Base-by-base conservation (phyloP, 1,140 invertebrate genomes). In the Oscheius sp. region DNA sequence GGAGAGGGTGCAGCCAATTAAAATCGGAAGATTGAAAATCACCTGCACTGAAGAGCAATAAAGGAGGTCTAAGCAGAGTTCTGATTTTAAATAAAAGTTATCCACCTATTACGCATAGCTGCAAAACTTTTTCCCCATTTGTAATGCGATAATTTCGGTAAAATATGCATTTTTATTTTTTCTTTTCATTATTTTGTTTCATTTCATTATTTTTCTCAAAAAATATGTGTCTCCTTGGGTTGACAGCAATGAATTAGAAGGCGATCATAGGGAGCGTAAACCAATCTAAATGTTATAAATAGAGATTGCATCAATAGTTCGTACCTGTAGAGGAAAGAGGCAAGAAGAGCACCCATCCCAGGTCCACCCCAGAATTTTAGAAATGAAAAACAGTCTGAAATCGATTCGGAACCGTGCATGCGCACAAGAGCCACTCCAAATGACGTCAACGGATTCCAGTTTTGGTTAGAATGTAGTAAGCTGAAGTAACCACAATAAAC, bases 171-270 rank as follows among this genome's bases (percentile, higher is more conserved):
- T n/a, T n/a, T n/a, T n/a, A n/a, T n/a, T n/a, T n/a, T n/a, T n/a
- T n/a, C 10, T 42, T 42, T 42, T 10, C 38, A 42, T 42, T 42
- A 10, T n/a, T 42, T n/a, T 42, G 38, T 42, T 42, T 42, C 38
- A 42, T 10, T 42, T 10, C 38, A 42, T 42, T 42, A 42, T n/a
- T 42, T 10, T 42, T 42, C 10, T 55, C 28, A 55, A 26, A 55
- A 55, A 55, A 55, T 55, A 26, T 55, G 49, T 7, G 49, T 55
- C 28, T 55, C 49, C 28, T 55, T 55, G 28, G 49, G 49, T 26
- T 23, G 7, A 23, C 15, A 55, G 28, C 49, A 55, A 55, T 55
- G 49, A 13, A 55, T 55, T 20, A 55, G 49, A 26, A 15, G 49
- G 7, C 49, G 49, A 13, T 55, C 49, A 55, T 55, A 15, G 7